A percentile compares a stretch with the other conserved stretches of the same genome.
Conservation (phyloP, 2,888 invertebrate species). For the Drosophila lacicola region DNA sequence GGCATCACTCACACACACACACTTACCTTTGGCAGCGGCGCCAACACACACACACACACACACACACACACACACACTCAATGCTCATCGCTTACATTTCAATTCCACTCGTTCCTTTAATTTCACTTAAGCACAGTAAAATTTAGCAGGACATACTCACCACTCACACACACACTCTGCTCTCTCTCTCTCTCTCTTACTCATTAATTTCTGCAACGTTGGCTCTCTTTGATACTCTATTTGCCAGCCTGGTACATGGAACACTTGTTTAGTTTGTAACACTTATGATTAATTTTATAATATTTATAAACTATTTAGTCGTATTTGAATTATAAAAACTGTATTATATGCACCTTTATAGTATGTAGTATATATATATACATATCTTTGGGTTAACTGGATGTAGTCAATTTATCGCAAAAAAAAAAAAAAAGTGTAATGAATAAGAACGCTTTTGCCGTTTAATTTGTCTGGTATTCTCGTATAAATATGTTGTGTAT, state of each 20-base stretch:
- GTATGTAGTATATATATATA: slow-evolving; percentile 45
- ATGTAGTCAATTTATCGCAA: slow-evolving; percentile 15
- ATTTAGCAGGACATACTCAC: slow-evolving; percentile 34
- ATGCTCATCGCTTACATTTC: slow-evolving; percentile 20
- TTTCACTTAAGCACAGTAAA: slow-evolving; percentile 14
- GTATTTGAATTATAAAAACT: slow-evolving; percentile 53
- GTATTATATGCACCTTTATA: slow-evolving; percentile 76
- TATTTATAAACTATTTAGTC: slow-evolving; percentile 43
- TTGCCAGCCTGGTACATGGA: slow-evolving; percentile 34
- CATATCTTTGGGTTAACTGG: slow-evolving; percentile 53
- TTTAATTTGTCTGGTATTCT: slow-evolving; percentile 12
- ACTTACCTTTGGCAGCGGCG: slow-evolving; percentile 25
- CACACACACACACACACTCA: background rate
- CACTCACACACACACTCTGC: slow-evolving; percentile 1
- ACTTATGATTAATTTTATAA: slow-evolving; percentile 17
- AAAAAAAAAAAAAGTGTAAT: background rate
- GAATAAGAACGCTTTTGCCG: slow-evolving; percentile 19
- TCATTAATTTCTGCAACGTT: slow-evolving; percentile 1
- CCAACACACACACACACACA: slow-evolving; percentile 16
- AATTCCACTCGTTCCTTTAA: slow-evolving; percentile 10
- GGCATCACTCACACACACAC: slow-evolving; percentile 13
- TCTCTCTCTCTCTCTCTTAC: background rate
- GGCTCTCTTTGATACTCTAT: background rate
- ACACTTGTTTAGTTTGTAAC: slow-evolving; percentile 27
- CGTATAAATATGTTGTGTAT: slow-evolving; percentile 20